Conservation (phyloP, 2,888 invertebrate species). For the Eueremaeus valkanovi region DNA sequence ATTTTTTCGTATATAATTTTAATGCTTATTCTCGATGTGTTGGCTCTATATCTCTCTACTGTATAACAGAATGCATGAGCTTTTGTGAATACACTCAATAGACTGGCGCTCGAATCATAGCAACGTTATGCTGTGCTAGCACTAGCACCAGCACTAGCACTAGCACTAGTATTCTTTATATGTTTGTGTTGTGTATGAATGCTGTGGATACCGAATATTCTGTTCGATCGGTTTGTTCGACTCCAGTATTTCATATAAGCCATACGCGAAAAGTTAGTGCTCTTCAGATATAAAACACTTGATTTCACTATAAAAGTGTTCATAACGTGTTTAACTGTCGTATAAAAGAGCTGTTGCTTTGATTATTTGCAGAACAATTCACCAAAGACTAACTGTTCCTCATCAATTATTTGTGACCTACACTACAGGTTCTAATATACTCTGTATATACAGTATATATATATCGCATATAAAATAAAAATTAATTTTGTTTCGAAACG, state of each 20-base stretch:
- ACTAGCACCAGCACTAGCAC: background rate
- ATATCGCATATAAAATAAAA: background rate
- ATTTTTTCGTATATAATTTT: slow-evolving; percentile 17
- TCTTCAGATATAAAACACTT: background rate
- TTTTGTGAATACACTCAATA: background rate
- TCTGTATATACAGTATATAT: background rate
- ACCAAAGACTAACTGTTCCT: background rate
- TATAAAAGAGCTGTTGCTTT: background rate
- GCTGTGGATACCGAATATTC: slow-evolving; percentile 27
- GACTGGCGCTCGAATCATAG: background rate
- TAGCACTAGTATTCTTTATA: background rate
- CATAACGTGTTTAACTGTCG: background rate
- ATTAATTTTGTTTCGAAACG: background rate
- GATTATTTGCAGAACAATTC: background rate
- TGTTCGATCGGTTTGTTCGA: background rate
- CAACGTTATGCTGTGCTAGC: background rate
- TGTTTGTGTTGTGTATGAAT: slow-evolving; percentile 16
- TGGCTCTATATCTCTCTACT: background rate
- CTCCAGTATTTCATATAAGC: background rate
- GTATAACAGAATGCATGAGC: background rate
- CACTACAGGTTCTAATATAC: background rate
- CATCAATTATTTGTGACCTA: background rate
- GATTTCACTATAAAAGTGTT: background rate
- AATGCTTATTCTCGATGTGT: slow-evolving; percentile 7
- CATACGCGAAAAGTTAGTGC: background rate